Evolutionary conservation across 2,888 invertebrate species (phyloP).

Genomic region (Acleris sparsana): DNA sequence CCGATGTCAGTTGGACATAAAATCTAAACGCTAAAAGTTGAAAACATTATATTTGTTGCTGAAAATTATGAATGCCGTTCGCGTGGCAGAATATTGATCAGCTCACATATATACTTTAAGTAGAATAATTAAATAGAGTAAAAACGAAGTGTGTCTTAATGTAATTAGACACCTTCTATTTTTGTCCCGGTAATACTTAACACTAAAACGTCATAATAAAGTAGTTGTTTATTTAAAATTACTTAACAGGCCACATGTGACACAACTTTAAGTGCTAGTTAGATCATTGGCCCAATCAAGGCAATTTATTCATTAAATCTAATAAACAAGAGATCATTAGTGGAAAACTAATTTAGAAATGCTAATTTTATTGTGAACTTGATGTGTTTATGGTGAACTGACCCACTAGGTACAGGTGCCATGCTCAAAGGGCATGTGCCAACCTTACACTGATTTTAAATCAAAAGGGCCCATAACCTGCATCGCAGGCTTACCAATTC

Average conservation of each 20-base stretch:
- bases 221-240: not conserved
- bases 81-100: no score
- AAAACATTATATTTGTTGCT: no score
- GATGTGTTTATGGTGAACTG: constrained; percentile 29
- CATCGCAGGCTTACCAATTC: not conserved
- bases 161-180: no score
- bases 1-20: no score
- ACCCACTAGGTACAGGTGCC: constrained; percentile 10
- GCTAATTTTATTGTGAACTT: constrained; percentile 33
- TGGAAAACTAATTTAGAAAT: constrained; percentile 36
- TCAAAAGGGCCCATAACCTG: no score
- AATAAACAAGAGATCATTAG: constrained; percentile 34
- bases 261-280: not conserved
- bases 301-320: constrained; percentile 35
- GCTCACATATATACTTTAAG: no score
- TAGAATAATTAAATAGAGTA: no score
- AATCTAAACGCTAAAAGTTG: no score
- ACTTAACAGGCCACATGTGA: not conserved
- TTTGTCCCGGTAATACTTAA: not conserved
- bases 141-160: no score
- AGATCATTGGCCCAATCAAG: constrained; percentile 10
- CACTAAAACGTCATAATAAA: not conserved
- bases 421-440: constrained; percentile 26
- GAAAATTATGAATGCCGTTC: no score
- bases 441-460: not conserved